A percentile compares a stretch with the other conserved stretches of the same genome.
Conservation (phyloP, 2,888 invertebrate genomes). For the Hyposoter dolosus region DNA sequence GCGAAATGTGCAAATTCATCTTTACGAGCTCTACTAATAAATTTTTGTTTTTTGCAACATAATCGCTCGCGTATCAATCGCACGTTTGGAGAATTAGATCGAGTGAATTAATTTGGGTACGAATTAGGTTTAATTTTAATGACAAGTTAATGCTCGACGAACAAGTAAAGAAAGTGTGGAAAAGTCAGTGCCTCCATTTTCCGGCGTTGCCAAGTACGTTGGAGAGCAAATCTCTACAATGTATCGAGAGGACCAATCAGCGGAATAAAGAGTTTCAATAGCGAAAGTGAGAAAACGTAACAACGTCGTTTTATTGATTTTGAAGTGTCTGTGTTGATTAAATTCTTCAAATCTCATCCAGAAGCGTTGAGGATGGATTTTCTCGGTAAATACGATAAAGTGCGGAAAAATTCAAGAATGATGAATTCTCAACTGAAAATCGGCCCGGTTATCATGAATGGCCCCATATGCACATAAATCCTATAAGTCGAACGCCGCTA, state of each 20-base stretch:
- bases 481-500: slow-evolving; percentile 11
- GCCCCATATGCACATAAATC: neutral
- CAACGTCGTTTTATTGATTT: neutral
- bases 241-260: neutral
- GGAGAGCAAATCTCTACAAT: neutral
- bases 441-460: neutral
- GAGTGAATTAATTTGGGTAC: neutral
- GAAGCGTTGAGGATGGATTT: neutral
- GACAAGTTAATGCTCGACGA: neutral
- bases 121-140: neutral
- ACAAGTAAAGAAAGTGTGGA: neutral
- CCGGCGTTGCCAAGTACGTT: neutral
- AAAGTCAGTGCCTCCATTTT: neutral
- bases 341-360: neutral
- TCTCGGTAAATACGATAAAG: neutral
- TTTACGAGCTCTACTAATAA: too few species aligned
- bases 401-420: neutral
- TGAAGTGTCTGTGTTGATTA: neutral
- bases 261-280: neutral
- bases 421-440: neutral
- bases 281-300: neutral
- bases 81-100: neutral
- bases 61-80: neutral
- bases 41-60: too few species aligned
- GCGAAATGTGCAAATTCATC: too few species aligned